These are phyloP conservation scores for Pemphigus obesinymphae DNA, from an alignment of 1,140 invertebrate genomes.

Conservation along the genomic window DNA sequence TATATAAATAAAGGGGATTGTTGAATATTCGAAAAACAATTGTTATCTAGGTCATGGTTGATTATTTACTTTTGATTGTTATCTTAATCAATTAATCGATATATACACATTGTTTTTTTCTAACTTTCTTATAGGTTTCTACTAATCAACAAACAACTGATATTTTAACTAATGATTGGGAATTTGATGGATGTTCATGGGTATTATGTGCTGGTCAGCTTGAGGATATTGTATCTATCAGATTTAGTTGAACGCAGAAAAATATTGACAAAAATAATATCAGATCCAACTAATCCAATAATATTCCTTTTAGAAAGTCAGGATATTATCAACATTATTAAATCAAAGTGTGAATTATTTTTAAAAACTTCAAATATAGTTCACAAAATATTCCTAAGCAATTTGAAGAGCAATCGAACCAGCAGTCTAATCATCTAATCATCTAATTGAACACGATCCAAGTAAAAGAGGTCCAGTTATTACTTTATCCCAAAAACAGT, in stretches of 20 bases:
- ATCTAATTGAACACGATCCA: neutral
- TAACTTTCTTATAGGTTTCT: neutral
- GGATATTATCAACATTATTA: neutral
- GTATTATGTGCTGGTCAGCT: neutral
- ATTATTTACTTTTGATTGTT: no score
- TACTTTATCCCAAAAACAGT: neutral
- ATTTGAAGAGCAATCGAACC: neutral
- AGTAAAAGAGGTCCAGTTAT: neutral
- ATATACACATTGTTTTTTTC: no score
- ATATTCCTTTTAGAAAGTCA: neutral
- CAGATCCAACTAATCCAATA: neutral
- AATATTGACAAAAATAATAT: neutral
- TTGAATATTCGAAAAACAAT: no score
- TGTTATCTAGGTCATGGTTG: no score
- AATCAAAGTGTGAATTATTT: neutral
- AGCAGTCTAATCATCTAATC: neutral
- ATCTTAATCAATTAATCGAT: no score
- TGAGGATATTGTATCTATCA: neutral
- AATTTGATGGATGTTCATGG: neutral
- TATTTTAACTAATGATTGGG: neutral
- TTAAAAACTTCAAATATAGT: neutral
- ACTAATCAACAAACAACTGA: neutral
- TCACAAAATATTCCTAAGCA: neutral
- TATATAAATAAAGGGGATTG: no score
- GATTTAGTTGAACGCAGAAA: neutral